Evolutionary conservation across 2,888 invertebrate genomes (phyloP).

Genomic region (Blomia tropicalis): DNA sequence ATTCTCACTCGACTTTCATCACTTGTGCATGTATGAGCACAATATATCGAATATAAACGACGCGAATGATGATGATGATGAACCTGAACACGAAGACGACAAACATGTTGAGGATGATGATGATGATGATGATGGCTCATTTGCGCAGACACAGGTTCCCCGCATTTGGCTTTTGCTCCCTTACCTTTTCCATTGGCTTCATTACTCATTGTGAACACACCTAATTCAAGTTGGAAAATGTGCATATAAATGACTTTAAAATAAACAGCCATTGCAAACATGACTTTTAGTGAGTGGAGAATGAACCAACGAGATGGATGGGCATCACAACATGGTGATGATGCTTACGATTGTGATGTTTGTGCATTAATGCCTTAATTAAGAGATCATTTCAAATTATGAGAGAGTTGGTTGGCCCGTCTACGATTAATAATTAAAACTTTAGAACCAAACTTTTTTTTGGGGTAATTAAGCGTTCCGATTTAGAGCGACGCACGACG

Average conservation of each 20-base stretch:
- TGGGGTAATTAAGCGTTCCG: neutral
- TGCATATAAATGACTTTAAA: slow-evolving; percentile 1
- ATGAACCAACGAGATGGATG: neutral
- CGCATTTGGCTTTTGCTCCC: neutral
- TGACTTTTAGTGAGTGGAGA: neutral
- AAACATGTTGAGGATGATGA: too few relatives aligned
- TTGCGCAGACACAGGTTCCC: neutral
- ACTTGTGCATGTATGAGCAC: too few relatives aligned
- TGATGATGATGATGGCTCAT: neutral
- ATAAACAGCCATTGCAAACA: neutral
- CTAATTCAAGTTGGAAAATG: neutral
- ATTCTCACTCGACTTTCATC: slow-evolving; percentile 12
- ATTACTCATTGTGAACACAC: neutral
- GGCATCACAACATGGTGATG: neutral
- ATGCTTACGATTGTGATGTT: neutral
- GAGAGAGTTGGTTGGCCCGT: neutral
- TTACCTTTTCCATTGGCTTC: neutral
- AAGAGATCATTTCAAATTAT: neutral
- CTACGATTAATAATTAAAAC: slow-evolving; percentile 9
- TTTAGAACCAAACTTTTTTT: too few relatives aligned
- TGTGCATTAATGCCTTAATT: slow-evolving; percentile 1
- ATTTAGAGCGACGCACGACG: neutral
- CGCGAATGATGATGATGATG: too few relatives aligned
- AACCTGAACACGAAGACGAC: too few relatives aligned
- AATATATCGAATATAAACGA: too few relatives aligned